Conservation (phyloP, 2,888 invertebrate species). For the Xiphydria camelus region DNA sequence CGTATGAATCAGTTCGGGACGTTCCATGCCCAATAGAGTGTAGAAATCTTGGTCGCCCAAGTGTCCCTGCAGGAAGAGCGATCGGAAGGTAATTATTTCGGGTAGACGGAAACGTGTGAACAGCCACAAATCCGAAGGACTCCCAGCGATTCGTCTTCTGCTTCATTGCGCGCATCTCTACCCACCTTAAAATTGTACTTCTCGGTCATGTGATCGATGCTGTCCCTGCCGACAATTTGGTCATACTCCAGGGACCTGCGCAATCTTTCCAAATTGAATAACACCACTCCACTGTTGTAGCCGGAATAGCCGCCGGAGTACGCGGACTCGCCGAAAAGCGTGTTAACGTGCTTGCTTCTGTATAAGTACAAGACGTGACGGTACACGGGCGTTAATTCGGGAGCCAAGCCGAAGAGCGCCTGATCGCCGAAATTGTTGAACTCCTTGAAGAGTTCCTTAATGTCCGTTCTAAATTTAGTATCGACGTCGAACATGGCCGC, state of each 20-base stretch:
- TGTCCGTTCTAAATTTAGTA: slow-evolving; percentile 71
- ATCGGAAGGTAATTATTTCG: too few relatives aligned
- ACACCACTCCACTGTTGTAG: slow-evolving; percentile 78
- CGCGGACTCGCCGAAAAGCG: slow-evolving; percentile 63
- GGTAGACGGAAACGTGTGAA: too few relatives aligned
- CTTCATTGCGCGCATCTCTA: too few relatives aligned
- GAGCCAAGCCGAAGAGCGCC: slow-evolving; percentile 72
- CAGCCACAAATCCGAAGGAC: too few relatives aligned
- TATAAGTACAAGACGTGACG: slow-evolving; percentile 73
- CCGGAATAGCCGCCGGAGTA: slow-evolving; percentile 69
- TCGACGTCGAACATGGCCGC: slow-evolving; percentile 79
- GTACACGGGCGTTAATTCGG: slow-evolving; percentile 79
- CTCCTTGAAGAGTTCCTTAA: slow-evolving; percentile 67
- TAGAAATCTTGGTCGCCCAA: slow-evolving; percentile 85
- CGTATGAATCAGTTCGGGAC: slow-evolving; percentile 71
- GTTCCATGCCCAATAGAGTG: slow-evolving; percentile 70
- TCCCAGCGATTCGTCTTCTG: too few relatives aligned
- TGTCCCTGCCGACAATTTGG: slow-evolving; percentile 61
- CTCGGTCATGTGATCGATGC: slow-evolving; percentile 61
- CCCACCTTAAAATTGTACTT: slow-evolving; percentile 67
- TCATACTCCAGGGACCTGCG: slow-evolving; percentile 66
- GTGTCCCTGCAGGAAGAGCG: slow-evolving; percentile 65
- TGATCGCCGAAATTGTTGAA: slow-evolving; percentile 68
- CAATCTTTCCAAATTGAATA: slow-evolving; percentile 71
- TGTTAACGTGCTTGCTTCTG: slow-evolving; percentile 66